Percentiles rank a stretch among this genome's conserved stretches.
These are phyloP conservation scores for Pseudochromis fuscus DNA, from an alignment of 2,797 vertebrate genomes.

Conservation along the genomic window DNA sequence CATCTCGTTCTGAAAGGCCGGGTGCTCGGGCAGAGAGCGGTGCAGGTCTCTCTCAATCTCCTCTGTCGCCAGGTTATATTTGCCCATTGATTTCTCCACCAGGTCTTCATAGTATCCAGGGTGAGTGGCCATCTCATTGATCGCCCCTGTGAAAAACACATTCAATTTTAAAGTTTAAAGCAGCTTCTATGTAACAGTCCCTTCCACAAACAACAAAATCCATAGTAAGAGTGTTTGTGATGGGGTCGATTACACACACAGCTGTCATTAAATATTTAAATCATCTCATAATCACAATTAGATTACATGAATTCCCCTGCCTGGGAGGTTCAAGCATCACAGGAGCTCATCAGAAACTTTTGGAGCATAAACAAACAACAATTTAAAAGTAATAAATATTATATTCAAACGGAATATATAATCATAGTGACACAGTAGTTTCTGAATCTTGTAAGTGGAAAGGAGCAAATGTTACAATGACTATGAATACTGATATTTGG, in stretches of 20 bases:
- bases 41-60: conserved; percentile 98
- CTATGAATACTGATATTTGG: no score
- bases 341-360: background rate
- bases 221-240: background rate
- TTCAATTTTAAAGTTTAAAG: background rate
- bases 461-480: no score
- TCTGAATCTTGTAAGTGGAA: background rate
- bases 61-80: conserved; percentile 97
- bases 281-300: background rate
- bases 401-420: background rate
- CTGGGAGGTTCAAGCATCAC: background rate
- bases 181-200: background rate
- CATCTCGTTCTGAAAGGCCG: conserved; percentile 99
- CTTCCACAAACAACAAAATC: background rate
- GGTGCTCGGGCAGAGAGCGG: conserved; percentile 97
- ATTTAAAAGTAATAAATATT: background rate
- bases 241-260: background rate
- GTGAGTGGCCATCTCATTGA: conserved; percentile 98
- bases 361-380: background rate
- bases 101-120: conserved; percentile 97
- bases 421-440: background rate
- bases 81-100: conserved; percentile 98
- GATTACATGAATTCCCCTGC: no score
- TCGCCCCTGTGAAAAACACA: conserved; percentile 84
- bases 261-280: background rate